Conservation (phyloP, 2,797 vertebrate genomes). For the Bradypodion pumilum region DNA sequence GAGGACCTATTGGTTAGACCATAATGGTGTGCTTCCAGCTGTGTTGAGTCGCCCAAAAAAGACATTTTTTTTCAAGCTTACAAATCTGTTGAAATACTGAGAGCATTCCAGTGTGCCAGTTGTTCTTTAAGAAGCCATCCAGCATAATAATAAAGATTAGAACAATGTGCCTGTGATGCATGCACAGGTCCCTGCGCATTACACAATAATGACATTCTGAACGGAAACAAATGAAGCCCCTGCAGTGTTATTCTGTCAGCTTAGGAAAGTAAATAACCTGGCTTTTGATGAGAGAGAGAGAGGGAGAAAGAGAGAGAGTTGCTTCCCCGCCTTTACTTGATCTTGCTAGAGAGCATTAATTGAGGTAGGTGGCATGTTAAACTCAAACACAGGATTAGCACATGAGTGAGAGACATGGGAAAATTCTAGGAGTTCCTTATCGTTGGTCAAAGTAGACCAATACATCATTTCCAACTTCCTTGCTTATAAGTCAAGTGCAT, state of each 20-base stretch:
- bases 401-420: slow-evolving; percentile 37
- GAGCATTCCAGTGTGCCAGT: background rate
- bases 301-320: slow-evolving; percentile 72
- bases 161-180: slow-evolving; percentile 62
- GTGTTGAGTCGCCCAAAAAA: too few species aligned
- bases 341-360: slow-evolving; percentile 80
- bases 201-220: slow-evolving; percentile 78
- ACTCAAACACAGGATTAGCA: slow-evolving; percentile 58
- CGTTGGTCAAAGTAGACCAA: background rate
- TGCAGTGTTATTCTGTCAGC: slow-evolving; percentile 81
- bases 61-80: background rate
- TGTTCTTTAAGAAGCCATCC: slow-evolving; percentile 40
- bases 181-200: slow-evolving; percentile 70
- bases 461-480: background rate
- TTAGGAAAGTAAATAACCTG: slow-evolving; percentile 84
- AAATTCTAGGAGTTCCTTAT: background rate
- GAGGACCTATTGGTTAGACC: too few species aligned
- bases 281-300: slow-evolving; percentile 77
- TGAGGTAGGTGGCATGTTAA: slow-evolving; percentile 74
- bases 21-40: too few species aligned
- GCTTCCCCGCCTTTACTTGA: slow-evolving; percentile 62
- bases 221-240: slow-evolving; percentile 81
- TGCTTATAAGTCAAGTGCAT: too few species aligned
- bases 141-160: slow-evolving; percentile 46
- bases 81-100: background rate